phyloP scores from a whole-genome alignment of 2,113 vertebrate genomes.

The Dryoscopus gambensis region DNA sequence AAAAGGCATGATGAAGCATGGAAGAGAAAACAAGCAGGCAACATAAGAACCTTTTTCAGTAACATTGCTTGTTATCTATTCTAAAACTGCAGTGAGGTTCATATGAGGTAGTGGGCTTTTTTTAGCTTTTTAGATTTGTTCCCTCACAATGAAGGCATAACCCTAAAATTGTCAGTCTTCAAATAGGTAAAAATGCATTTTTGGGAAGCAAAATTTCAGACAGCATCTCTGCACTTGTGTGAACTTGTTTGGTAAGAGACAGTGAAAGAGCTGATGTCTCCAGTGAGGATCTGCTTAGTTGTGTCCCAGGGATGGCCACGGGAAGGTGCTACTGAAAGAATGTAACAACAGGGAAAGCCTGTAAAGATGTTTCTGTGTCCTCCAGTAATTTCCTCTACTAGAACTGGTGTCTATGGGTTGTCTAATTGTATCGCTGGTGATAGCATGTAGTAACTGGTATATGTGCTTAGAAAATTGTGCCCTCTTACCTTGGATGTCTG shows the following conservation, averaged over 20 bases:
- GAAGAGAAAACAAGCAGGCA: not conserved
- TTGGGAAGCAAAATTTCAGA: not conserved
- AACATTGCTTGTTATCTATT: not conserved
- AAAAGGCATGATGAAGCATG: not conserved
- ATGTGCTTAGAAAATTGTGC: not conserved
- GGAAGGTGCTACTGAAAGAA: not conserved
- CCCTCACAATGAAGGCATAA: not conserved
- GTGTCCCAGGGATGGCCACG: not conserved
- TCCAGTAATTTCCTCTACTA: not conserved
- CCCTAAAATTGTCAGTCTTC: not conserved
- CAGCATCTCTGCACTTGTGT: not conserved
- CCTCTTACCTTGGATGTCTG: not conserved
- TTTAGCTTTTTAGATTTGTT: not conserved
- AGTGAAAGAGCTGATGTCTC: not conserved
- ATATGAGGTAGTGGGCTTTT: not conserved
- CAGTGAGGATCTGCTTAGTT: not conserved
- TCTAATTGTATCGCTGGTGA: not conserved
- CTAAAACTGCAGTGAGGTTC: not conserved
- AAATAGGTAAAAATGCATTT: not conserved
- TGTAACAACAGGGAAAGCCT: not conserved
- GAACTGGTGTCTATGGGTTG: not conserved
- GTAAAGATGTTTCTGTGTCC: not conserved
- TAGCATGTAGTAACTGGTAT: not conserved
- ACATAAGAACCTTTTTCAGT: not conserved
- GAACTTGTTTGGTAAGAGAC: not conserved